Evolutionary conservation across 1,140 invertebrate genomes (phyloP), one percentile per base, ranked within the genome.

Genomic region (Eumeta japonica): DNA sequence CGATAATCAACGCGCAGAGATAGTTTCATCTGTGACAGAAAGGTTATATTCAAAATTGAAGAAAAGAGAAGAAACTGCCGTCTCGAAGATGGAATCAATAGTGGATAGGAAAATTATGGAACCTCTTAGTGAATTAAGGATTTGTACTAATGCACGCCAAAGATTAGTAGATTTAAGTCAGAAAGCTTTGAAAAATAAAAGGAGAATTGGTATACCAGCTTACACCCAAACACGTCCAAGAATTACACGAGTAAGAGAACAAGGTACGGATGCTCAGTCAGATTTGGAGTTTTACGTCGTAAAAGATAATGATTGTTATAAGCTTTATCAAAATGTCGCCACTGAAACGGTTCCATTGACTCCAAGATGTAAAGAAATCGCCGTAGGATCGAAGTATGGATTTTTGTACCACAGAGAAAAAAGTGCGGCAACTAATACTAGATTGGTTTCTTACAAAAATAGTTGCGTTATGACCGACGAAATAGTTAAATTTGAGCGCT

Each of bases 11-110:
- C 62, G 83, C 49, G 79, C 83, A 3, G 81, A 84, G 58, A 85
- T 85, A 28, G 81, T 86, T 10, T 83, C 83, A 9, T 83, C 83
- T 0, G 84, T 86, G 1, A 86, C 84, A 0, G 78, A 82, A 49
- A 70, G 84, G 41, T 58, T 85, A n/a, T 86, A 85, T 52, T 74
- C 79, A 0, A 80, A 78, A 43, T 66, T 78, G 16, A 84, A 83
- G 52, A 78, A 75, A 32, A 73, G 76, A 38, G 83, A 84, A 39
- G 77, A 77, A 17, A 61, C 51, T 12, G 66, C 65, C 10, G 61
- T 66, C 33, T 56, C 60, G n/a, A 72, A 76, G 59, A 32, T 59
- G 16, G 60, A 76, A 46, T 37, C 58, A 31, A 32, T 56, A 7
- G 55, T 65, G 14, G 66, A 79, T 36, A 68, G 53, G 40, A 76